phyloP scores from a whole-genome alignment of 2,113 vertebrate species.

The Regulus satrapa region DNA sequence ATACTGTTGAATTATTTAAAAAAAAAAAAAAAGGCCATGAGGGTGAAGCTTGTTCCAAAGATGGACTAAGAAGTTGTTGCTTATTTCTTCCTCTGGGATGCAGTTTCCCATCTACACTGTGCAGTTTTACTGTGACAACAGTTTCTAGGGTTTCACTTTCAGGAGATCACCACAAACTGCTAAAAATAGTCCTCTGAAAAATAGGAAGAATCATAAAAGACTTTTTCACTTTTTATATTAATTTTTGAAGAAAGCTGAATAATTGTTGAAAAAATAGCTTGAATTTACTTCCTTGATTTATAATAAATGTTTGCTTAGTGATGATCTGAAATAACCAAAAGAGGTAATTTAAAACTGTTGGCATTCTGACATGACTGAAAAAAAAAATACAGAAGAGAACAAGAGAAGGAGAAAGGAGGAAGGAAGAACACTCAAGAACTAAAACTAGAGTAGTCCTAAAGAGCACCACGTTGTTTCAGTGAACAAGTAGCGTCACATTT shows the following conservation, averaged over 20 bases:
- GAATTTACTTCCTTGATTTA: not conserved
- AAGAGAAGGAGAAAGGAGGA: not conserved
- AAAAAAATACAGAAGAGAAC: not conserved
- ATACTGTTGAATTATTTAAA: not conserved
- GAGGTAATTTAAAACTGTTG: not conserved
- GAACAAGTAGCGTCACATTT: not conserved
- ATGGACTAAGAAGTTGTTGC: not conserved
- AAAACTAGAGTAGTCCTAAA: not conserved
- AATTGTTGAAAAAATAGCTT: not conserved
- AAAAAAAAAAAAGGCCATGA: not conserved
- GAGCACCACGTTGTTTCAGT: not conserved
- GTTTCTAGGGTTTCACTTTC: not conserved
- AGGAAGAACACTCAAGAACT: not conserved
- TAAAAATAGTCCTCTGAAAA: constrained; percentile 9
- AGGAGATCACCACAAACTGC: not conserved
- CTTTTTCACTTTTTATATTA: not conserved
- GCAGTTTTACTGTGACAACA: not conserved
- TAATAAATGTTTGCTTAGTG: not conserved
- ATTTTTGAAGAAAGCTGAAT: not conserved
- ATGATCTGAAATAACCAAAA: not conserved
- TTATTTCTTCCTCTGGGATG: not conserved
- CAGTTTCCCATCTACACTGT: not conserved
- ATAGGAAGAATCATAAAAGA: not conserved
- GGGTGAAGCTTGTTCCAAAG: not conserved
- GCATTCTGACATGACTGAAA: not conserved